phyloP scores from a whole-genome alignment of 2,888 invertebrate species.

The Autographa gamma region DNA sequence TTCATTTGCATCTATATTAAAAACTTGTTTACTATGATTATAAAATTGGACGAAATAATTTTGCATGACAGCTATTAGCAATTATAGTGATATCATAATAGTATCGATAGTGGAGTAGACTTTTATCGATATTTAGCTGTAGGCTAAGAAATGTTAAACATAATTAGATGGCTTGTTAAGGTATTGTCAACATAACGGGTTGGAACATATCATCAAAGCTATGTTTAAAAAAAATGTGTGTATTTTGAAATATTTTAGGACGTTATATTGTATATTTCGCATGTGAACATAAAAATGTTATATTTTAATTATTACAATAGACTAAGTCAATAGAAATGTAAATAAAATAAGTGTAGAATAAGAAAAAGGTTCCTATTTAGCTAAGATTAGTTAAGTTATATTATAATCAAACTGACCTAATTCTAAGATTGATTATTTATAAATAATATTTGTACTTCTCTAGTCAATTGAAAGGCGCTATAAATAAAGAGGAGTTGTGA shows the following conservation, averaged over 20 bases:
- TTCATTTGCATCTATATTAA: slow-evolving; percentile 31
- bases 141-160: not conserved
- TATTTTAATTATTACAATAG: not conserved
- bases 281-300: slow-evolving; percentile 6
- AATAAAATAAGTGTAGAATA: slow-evolving; percentile 51
- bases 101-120: slow-evolving; percentile 15
- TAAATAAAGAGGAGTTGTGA: slow-evolving; percentile 78
- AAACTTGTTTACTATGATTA: slow-evolving; percentile 21
- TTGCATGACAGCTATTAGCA: slow-evolving; percentile 10
- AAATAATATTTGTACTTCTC: slow-evolving; percentile 74
- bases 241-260: not conserved
- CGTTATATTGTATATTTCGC: not conserved
- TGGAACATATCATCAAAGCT: not conserved
- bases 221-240: not conserved
- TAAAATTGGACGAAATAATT: slow-evolving; percentile 17
- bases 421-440: slow-evolving; percentile 81
- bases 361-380: slow-evolving; percentile 74
- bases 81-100: slow-evolving; percentile 16
- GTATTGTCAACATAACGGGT: not conserved
- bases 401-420: slow-evolving; percentile 28
- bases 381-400: slow-evolving; percentile 43
- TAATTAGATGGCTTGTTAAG: slow-evolving; percentile 10
- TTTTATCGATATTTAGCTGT: slow-evolving; percentile 12
- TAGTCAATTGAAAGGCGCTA: slow-evolving; percentile 83
- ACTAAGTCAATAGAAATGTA: slow-evolving; percentile 48